Evolutionary conservation across 2,797 vertebrate species (phyloP).

Genomic region (Tapirus indicus): DNA sequence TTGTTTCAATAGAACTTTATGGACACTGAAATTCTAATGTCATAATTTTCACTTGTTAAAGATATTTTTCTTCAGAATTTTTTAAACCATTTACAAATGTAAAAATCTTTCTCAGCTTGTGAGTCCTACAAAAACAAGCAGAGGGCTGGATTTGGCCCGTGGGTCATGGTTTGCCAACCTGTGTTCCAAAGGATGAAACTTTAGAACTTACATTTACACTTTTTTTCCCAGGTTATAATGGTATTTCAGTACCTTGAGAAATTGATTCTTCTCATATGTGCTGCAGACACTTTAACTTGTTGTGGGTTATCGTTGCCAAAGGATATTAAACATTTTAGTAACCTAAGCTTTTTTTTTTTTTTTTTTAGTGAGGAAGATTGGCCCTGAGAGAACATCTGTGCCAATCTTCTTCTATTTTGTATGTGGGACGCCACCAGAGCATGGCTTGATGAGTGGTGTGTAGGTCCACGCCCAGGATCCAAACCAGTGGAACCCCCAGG

Average conservation of each 20-base stretch:
- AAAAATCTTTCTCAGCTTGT: background rate
- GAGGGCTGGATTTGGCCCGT: too few species aligned
- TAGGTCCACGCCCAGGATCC: too few species aligned
- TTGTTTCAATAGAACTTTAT: background rate
- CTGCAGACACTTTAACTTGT: background rate
- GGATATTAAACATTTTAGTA: background rate
- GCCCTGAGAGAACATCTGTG: too few species aligned
- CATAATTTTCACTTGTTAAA: background rate
- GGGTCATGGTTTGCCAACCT: background rate
- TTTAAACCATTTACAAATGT: background rate
- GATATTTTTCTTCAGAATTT: background rate
- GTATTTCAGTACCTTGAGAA: background rate
- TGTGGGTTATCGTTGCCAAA: background rate
- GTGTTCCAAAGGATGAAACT: background rate
- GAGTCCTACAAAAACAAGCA: background rate
- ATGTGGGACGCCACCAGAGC: too few species aligned
- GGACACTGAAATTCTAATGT: background rate
- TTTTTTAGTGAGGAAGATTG: background rate
- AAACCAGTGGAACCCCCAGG: too few species aligned
- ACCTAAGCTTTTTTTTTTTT: background rate
- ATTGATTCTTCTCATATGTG: background rate
- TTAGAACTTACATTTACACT: background rate
- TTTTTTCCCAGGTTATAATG: background rate
- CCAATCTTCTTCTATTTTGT: too few species aligned
- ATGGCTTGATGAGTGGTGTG: too few species aligned